phyloP scores from a whole-genome alignment of 2,113 vertebrate species.

The Pongo abelii region DNA sequence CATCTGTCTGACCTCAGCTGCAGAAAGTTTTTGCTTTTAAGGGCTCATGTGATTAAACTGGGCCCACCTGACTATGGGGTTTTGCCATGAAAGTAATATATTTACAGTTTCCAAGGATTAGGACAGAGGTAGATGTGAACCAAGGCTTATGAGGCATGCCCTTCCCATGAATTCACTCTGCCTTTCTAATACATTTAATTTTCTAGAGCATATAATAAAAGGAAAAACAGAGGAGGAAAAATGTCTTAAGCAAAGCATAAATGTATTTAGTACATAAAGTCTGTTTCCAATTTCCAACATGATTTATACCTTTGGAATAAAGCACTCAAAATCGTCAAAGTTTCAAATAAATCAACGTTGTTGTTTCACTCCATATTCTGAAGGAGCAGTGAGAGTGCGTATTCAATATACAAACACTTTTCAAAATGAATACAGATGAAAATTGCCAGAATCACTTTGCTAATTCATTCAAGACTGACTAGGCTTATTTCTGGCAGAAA shows the following conservation, averaged over 20 bases:
- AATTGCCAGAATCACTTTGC: conserved; percentile 38
- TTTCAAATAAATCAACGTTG: conserved; percentile 54
- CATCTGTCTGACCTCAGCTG: neutral
- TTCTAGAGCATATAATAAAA: conserved; percentile 22
- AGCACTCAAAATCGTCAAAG: conserved; percentile 37
- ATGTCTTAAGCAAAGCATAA: conserved; percentile 50
- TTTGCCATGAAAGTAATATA: neutral
- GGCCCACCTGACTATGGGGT: neutral
- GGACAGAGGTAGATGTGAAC: neutral
- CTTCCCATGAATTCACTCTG: neutral
- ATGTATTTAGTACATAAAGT: conserved; percentile 59
- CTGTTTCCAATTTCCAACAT: conserved; percentile 46
- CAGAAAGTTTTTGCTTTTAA: conserved; percentile 12
- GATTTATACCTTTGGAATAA: conserved; percentile 62
- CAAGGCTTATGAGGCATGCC: neutral
- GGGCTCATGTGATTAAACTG: neutral
- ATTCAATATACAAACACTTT: conserved; percentile 53
- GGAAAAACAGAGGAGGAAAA: conserved; percentile 18
- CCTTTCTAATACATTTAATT: conserved; percentile 33
- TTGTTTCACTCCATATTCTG: conserved; percentile 23
- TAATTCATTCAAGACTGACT: conserved; percentile 53
- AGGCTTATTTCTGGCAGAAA: conserved; percentile 26
- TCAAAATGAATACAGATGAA: conserved; percentile 53
- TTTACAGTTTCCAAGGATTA: neutral
- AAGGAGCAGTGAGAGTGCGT: neutral